These are phyloP conservation scores for Plectus sambesii DNA, from an alignment of 1,140 invertebrate genomes.

Conservation along the genomic window DNA sequence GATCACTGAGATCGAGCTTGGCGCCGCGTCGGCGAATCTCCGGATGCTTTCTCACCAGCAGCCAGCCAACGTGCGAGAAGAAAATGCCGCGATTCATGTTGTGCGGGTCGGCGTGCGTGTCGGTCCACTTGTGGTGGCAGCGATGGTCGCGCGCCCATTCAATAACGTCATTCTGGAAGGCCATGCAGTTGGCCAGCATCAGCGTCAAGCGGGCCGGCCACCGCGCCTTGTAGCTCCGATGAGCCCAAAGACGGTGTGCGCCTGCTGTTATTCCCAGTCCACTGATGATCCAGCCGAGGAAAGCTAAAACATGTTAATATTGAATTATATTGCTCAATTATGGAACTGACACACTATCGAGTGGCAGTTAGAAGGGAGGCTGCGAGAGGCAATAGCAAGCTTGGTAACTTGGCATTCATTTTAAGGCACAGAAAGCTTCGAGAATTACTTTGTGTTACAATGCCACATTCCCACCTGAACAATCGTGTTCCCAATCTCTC, in stretches of 20 bases:
- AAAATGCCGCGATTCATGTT: conserved; percentile 88
- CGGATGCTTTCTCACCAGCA: conserved; percentile 75
- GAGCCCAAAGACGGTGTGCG: conserved; percentile 83
- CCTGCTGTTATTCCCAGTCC: conserved; percentile 70
- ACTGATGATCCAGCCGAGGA: conserved; percentile 27
- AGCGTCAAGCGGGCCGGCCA: conserved; percentile 68
- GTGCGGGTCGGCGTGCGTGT: conserved; percentile 89
- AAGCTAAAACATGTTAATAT: conserved; percentile 21
- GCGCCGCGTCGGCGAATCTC: conserved; percentile 74
- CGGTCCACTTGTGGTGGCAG: conserved; percentile 88
- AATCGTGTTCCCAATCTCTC: no score
- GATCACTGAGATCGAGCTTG: conserved; percentile 69
- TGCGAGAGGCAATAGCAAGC: no score
- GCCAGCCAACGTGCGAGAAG: conserved; percentile 88
- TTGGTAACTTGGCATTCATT: no score
- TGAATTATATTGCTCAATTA: no score
- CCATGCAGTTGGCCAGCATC: conserved; percentile 65
- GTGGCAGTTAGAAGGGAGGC: no score
- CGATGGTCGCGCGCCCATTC: conserved; percentile 89
- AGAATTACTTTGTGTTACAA: no score
- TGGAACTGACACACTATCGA: no score
- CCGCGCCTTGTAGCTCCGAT: conserved; percentile 82
- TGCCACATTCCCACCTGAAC: no score
- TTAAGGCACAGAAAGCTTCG: no score
- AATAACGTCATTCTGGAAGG: conserved; percentile 80